Evolutionary conservation across 2,113 vertebrate genomes (phyloP).

Genomic region (Spermophilus dauricus): DNA sequence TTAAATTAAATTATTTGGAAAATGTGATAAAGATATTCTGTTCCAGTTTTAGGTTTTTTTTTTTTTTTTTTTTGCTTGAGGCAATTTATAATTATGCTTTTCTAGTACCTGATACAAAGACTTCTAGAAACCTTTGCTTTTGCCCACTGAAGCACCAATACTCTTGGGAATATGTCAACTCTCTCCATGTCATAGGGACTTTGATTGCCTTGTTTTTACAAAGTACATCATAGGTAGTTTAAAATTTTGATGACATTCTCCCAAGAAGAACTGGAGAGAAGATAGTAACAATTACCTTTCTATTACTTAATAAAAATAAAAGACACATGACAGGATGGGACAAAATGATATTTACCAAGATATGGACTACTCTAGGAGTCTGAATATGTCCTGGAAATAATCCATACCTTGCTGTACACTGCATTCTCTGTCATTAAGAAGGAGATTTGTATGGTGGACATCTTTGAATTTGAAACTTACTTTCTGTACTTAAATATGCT

Average conservation of each 20-base stretch:
- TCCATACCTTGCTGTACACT: background rate
- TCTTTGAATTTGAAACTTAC: background rate
- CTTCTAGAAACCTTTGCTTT: background rate
- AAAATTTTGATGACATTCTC: background rate
- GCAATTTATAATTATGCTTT: background rate
- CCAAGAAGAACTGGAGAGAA: background rate
- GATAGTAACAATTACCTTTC: background rate
- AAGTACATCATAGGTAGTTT: background rate
- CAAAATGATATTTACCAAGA: background rate
- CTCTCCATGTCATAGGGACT: background rate
- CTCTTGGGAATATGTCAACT: background rate
- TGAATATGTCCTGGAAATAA: background rate
- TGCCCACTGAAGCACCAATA: background rate
- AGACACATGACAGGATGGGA: background rate
- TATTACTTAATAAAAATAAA: background rate
- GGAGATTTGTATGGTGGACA: background rate
- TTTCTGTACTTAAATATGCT: background rate
- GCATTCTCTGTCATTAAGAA: background rate
- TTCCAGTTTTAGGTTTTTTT: background rate
- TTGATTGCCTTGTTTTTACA: background rate
- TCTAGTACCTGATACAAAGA: background rate
- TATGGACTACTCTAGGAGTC: background rate
- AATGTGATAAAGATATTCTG: background rate
- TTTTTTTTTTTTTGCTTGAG: background rate
- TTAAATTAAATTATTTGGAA: conserved; percentile 43